Percentiles rank a stretch among this genome's conserved stretches.
Conservation (phyloP, 1,140 invertebrate genomes). For the Oryzaephilus surinamensis region DNA sequence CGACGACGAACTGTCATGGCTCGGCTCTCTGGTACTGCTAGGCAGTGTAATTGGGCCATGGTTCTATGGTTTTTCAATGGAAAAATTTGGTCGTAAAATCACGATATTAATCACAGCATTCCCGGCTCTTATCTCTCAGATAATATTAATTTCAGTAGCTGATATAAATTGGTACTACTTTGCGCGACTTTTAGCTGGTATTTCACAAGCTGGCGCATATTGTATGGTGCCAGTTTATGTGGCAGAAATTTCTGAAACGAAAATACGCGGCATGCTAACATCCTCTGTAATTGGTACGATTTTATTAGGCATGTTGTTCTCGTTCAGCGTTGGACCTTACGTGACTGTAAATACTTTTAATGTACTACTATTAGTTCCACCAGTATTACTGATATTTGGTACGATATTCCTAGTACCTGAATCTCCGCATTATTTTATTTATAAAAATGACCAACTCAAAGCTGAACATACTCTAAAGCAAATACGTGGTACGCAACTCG, state of each 20-base stretch:
- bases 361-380: neutral
- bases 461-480: slow-evolving; percentile 28
- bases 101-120: slow-evolving; percentile 26
- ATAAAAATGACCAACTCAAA: slow-evolving; percentile 25
- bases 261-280: neutral
- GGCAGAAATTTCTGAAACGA: neutral
- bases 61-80: slow-evolving; percentile 24
- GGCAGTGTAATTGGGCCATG: slow-evolving; percentile 46
- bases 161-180: neutral
- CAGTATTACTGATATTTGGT: neutral
- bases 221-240: neutral
- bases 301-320: neutral
- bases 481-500: slow-evolving; percentile 33
- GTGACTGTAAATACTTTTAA: neutral
- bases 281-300: neutral
- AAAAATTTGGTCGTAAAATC: slow-evolving; percentile 34
- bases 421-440: neutral
- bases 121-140: slow-evolving; percentile 13
- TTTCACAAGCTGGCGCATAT: neutral
- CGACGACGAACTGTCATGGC: slow-evolving; percentile 55
- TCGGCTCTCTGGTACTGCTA: slow-evolving; percentile 63
- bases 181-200: neutral
- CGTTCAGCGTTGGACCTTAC: neutral
- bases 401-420: neutral
- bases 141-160: neutral